Evolutionary conservation across 2,113 vertebrate genomes (phyloP), one percentile per base, ranked within the genome.

Genomic region (Syngnathus typhle): DNA sequence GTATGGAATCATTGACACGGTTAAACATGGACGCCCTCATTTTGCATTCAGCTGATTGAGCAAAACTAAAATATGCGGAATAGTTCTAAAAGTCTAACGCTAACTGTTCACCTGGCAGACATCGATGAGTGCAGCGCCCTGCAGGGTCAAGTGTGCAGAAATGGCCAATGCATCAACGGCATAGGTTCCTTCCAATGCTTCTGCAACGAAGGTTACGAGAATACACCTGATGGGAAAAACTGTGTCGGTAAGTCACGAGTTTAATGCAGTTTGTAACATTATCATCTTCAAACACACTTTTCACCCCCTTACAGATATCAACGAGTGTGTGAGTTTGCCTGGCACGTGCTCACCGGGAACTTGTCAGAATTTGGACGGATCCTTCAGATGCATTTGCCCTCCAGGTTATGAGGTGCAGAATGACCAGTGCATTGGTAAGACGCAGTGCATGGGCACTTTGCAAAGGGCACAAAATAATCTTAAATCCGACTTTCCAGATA

Each of bases 301-400:
- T 46, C 59, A n/a, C 1, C 1, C 61, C 61, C 9, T 49, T 37
- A 46, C 83, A 98, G 96, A 98, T 71, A 91, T 93, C 78, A 95
- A 98, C 0, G 96, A 98, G 87, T 98, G 96, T 0, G 84, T 94
- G 73, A 94, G 91, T 76, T 87, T 93, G 7, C 87, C 88, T 0
- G 95, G 94, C 2, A 93, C 93, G 51, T 98, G 95, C 71, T 93
- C 94, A 13, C 95, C 95, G 0, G 96, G 96, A 67, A 96, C 93
- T 7, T 98, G 96, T 79, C 95, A 98, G 88, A 98, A 98, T 77
- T 82, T 97, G 39, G 92, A 96, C 49, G 95, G 96, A 13, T 95
- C 95, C 4, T 99, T 98, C 91, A 93, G 92, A 67, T 98, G 96
- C 65, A 94, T 98, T 88, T 99, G 96, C 58, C 94, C 95, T 0